phyloP scores from a whole-genome alignment of 2,113 vertebrate genomes.

The Melierax canorus region DNA sequence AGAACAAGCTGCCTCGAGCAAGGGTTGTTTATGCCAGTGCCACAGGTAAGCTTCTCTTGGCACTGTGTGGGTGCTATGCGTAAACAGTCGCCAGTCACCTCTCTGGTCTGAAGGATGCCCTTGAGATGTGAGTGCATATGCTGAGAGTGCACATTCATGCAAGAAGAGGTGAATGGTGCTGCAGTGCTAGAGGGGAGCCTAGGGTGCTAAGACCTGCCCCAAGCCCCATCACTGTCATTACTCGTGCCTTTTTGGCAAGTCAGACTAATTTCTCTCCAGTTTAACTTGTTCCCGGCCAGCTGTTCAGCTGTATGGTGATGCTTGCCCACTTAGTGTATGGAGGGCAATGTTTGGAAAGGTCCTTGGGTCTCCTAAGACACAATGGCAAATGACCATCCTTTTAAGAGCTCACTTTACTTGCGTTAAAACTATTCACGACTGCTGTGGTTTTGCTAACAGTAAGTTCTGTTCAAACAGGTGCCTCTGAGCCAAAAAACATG shows the following conservation, averaged over 20 bases:
- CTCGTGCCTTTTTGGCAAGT: not conserved
- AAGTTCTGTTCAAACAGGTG: slow-evolving; percentile 75
- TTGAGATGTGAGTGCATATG: not conserved
- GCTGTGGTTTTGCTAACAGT: not conserved
- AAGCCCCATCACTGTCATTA: not conserved
- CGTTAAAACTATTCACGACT: not conserved
- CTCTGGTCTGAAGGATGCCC: not conserved
- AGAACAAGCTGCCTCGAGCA: slow-evolving; percentile 91
- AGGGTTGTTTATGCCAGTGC: slow-evolving; percentile 98
- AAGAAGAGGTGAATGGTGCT: not conserved
- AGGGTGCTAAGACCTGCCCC: not conserved
- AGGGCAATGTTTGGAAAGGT: not conserved
- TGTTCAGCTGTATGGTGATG: not conserved
- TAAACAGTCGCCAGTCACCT: not conserved
- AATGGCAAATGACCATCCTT: not conserved
- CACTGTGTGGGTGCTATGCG: rapidly evolving
- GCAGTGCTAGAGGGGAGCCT: not conserved
- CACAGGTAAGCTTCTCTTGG: slow-evolving; percentile 78
- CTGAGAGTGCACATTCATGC: not conserved
- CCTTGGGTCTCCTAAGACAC: not conserved
- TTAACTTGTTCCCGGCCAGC: not conserved
- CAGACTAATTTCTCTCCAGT: not conserved
- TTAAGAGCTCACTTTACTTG: not conserved
- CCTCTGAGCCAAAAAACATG: slow-evolving; percentile 99
- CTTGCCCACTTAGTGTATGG: not conserved